Base-by-base conservation (phyloP, 2,797 vertebrate genomes). In the Bovichtus diacanthus region DNA sequence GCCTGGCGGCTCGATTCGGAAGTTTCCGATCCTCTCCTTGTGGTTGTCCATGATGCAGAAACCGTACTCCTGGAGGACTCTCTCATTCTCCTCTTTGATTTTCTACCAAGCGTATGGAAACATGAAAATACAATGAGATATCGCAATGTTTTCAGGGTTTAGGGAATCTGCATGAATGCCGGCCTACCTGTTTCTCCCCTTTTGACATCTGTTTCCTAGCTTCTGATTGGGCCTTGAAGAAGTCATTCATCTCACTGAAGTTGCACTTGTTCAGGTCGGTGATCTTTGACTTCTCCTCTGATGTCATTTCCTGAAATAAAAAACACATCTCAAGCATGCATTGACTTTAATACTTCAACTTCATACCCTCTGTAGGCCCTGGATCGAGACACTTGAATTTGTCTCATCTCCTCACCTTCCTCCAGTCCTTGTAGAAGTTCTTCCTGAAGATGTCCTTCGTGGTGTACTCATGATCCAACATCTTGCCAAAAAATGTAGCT, bases 381-480 rank as follows among this genome's bases (percentile, higher is more conserved):
- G 25, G 38, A 59, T 25, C 2, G 31, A 70, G 47, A 41, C 21
- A 25, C 21, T 31, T 18, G 3, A 61, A 9, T 9, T 25, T 34
- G 21, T 56, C 10, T 51, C 13, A 3, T 70, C n/a, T 59, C 27
- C 87, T 87, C 93, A 98, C 97, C 97, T 97, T 99, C 79, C 96
- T 96, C 97, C 97, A 99, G 92, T 98, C 97, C 87, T 98, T 99
- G 89, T 95, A 97, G 81, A 98, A 99, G 93, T 99, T 99, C 95
- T 98, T 98, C 90, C 97, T 96, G 92, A 99, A 99, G 89, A 97
- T 96, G 81, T 98, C 97, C 90, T 99, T 99, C 64, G 97, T 98
- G 87, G 97, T 98, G 94, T 99, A 99, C 86, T 99, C 97, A 15
- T 99, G 97, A 87, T 99, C 97, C 86, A 99, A 95, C 97, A 99